Conservation (phyloP, 2,113 vertebrate genomes). For the Acanthisitta chloris region DNA sequence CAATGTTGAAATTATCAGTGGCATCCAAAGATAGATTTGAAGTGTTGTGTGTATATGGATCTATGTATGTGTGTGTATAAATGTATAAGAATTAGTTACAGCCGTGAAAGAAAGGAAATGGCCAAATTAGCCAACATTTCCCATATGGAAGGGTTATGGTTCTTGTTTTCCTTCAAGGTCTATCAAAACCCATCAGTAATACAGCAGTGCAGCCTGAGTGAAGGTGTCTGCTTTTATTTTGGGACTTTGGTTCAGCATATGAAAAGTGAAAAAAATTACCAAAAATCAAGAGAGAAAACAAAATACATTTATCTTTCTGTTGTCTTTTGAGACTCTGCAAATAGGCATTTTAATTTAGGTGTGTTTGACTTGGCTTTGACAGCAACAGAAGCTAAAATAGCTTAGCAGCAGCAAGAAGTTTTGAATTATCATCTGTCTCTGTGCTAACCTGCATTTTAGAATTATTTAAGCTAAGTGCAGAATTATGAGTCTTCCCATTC, state of each 20-base stretch:
- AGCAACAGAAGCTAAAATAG: not conserved
- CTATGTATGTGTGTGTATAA: not conserved
- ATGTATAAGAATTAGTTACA: not conserved
- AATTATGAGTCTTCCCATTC: not conserved
- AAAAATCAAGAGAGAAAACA: not conserved
- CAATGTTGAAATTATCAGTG: not conserved
- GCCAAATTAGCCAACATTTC: not conserved
- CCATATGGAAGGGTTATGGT: not conserved
- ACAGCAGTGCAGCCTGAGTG: not conserved
- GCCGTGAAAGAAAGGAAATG: not conserved
- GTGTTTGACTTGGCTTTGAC: constrained; percentile 8
- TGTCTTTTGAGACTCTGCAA: not conserved
- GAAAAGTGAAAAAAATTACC: not conserved
- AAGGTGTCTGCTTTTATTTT: not conserved
- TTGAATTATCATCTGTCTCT: not conserved
- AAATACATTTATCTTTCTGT: not conserved
- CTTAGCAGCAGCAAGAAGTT: not conserved
- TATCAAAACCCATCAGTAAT: not conserved
- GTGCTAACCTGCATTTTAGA: not conserved
- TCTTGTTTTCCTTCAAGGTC: not conserved
- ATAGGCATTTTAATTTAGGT: constrained; percentile 3
- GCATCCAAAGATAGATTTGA: not conserved
- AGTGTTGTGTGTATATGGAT: not conserved
- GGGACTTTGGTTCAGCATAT: not conserved
- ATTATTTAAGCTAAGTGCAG: not conserved